Percentiles rank a stretch among this genome's conserved stretches.
Evolutionary conservation across 1,140 invertebrate genomes (phyloP).

Genomic region (Caerostris extrusa): DNA sequence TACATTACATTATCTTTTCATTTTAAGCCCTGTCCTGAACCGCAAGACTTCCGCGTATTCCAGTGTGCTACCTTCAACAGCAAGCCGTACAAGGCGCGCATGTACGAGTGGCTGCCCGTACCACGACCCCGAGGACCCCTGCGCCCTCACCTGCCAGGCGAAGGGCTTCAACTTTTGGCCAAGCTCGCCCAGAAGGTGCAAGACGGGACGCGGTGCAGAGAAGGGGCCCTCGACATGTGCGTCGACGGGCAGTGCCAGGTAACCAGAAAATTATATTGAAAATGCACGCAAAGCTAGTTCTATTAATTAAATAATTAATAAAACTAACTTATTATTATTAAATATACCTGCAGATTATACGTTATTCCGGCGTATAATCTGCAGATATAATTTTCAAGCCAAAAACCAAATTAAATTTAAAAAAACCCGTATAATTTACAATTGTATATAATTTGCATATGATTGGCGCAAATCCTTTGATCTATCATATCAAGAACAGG

Average conservation of each 20-base stretch:
- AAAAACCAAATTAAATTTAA: no score
- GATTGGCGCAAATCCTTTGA: no score
- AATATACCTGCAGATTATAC: no score
- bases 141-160: conserved; percentile 91
- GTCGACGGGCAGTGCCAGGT: conserved; percentile 94
- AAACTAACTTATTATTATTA: no score
- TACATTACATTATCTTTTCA: conserved; percentile 72
- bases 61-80: conserved; percentile 91
- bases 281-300: neutral
- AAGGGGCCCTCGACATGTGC: conserved; percentile 92
- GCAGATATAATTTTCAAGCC: no score
- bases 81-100: conserved; percentile 89
- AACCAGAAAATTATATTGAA: conserved; percentile 46
- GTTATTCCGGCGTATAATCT: no score
- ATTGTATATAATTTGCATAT: no score
- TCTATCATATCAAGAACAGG: no score
- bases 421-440: no score
- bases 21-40: conserved; percentile 89
- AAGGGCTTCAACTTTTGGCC: conserved; percentile 86
- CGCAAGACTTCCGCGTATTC: conserved; percentile 87
- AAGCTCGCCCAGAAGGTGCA: conserved; percentile 90
- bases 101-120: conserved; percentile 93
- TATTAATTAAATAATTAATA: neutral
- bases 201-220: conserved; percentile 92
- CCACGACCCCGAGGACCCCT: conserved; percentile 91